phyloP scores from a whole-genome alignment of 2,888 invertebrate species.

The Ophonus ardosiacus region DNA sequence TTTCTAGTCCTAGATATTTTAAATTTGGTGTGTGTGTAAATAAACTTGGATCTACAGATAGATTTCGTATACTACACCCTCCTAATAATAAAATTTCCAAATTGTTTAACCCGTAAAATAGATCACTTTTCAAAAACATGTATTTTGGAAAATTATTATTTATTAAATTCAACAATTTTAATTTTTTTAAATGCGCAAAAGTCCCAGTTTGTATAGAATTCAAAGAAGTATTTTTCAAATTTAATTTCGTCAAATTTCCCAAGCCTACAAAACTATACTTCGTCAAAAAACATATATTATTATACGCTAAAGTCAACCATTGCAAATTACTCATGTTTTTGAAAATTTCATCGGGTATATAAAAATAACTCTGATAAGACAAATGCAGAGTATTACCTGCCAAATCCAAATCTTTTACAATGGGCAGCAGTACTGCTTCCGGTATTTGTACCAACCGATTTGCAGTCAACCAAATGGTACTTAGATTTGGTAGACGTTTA shows the following conservation, averaged over 20 bases:
- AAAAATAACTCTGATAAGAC: constrained; percentile 76
- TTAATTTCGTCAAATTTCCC: constrained; percentile 76
- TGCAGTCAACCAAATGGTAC: constrained; percentile 76
- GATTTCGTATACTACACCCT: constrained; percentile 76
- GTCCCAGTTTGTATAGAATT: constrained; percentile 76
- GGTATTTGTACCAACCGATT: constrained; percentile 79
- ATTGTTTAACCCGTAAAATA: constrained; percentile 77
- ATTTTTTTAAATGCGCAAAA: constrained; percentile 75
- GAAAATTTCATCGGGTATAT: constrained; percentile 77
- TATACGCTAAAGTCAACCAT: constrained; percentile 78
- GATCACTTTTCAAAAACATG: constrained; percentile 74
- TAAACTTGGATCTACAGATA: constrained; percentile 76
- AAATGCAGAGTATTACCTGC: constrained; percentile 77
- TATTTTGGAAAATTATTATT: constrained; percentile 77
- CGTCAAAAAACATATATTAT: constrained; percentile 77
- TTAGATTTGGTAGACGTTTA: constrained; percentile 77
- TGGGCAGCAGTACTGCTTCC: constrained; percentile 76
- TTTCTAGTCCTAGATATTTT: constrained; percentile 76
- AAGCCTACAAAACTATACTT: constrained; percentile 78
- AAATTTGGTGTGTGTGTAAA: constrained; percentile 77
- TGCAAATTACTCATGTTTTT: constrained; percentile 75
- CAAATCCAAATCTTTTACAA: constrained; percentile 77
- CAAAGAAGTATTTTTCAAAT: constrained; percentile 78
- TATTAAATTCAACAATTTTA: constrained; percentile 78
- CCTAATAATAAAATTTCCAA: constrained; percentile 77